Percentiles rank a stretch among this genome's conserved stretches.
Conservation (phyloP, 2,113 vertebrate genomes). For the Podiceps cristatus region DNA sequence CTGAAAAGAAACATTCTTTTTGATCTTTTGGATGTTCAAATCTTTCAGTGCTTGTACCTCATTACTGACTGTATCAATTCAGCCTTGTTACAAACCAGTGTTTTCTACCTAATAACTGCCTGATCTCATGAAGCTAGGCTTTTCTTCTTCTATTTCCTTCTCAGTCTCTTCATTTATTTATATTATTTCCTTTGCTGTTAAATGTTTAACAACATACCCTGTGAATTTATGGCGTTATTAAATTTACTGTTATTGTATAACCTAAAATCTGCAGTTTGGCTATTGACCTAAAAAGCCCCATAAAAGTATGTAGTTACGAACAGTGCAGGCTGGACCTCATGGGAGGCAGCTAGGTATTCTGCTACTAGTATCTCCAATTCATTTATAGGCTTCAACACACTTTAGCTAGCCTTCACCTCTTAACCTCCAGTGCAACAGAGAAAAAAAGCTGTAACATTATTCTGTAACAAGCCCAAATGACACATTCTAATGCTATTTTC, state of each 20-base stretch:
- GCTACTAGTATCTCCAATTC: not conserved
- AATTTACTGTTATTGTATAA: not conserved
- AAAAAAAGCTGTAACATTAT: not conserved
- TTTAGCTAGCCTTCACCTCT: not conserved
- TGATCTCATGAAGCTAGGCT: not conserved
- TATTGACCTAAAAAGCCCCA: not conserved
- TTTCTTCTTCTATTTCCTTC: conserved; percentile 10
- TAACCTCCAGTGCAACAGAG: not conserved
- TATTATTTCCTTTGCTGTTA: not conserved
- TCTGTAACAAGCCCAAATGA: not conserved
- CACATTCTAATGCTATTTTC: not conserved
- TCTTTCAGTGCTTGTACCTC: conserved; percentile 9
- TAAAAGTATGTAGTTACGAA: not conserved
- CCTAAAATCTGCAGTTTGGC: not conserved
- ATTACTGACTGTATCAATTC: conserved; percentile 34
- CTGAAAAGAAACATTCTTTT: conserved; percentile 25
- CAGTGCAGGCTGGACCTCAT: not conserved
- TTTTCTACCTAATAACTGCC: not conserved
- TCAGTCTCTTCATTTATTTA: conserved; percentile 6
- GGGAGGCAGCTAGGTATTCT: not conserved
- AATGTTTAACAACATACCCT: not conserved
- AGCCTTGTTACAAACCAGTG: not conserved
- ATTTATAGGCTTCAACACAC: not conserved
- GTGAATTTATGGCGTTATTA: not conserved
- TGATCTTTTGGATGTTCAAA: conserved; percentile 41